Conservation (phyloP, 2,113 vertebrate species). For the Lasiurus borealis region DNA sequence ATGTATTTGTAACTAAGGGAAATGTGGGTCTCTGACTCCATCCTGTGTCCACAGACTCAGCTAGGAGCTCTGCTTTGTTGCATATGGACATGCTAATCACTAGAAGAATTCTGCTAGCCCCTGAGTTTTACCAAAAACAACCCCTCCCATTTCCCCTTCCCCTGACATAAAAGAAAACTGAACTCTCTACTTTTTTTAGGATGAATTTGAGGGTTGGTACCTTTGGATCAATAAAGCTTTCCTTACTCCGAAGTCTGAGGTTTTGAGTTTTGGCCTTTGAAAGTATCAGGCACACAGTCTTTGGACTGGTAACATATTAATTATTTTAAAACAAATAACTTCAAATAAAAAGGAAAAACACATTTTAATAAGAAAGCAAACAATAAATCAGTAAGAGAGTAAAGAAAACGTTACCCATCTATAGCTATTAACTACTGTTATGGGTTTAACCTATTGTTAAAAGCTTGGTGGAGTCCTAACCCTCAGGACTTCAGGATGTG, state of each 20-base stretch:
- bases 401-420: background rate
- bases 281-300: background rate
- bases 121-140: background rate
- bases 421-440: background rate
- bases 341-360: conserved; percentile 10
- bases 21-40: background rate
- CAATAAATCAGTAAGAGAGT: background rate
- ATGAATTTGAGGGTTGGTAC: background rate
- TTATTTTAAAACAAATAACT: conserved; percentile 23
- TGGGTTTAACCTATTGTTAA: background rate
- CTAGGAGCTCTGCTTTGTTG: background rate
- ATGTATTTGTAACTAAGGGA: background rate
- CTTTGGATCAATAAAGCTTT: background rate
- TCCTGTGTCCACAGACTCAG: background rate
- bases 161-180: background rate
- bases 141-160: background rate
- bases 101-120: background rate
- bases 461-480: background rate
- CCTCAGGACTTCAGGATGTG: background rate
- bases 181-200: background rate
- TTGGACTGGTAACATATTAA: background rate
- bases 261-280: background rate
- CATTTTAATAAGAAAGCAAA: background rate
- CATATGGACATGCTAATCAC: background rate
- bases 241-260: background rate